Base-by-base conservation (phyloP, 2,113 vertebrate genomes). In the Tenrec ecaudatus region DNA sequence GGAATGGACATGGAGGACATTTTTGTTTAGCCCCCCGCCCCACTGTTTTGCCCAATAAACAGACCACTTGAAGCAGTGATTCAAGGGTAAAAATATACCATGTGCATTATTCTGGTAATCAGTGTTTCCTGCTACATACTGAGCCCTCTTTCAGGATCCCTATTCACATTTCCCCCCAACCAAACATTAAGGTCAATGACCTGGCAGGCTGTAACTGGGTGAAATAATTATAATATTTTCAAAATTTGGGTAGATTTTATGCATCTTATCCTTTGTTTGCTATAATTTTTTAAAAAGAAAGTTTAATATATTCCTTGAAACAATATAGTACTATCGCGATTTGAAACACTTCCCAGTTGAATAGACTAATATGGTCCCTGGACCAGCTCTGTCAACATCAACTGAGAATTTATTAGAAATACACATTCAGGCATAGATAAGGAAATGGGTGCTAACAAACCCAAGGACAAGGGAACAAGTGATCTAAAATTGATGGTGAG, bases 311-410 rank as follows among this genome's bases (percentile, higher is more conserved):
- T 82, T 77, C 19, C 23, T 31, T 82, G 75, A 12, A 40, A 9
- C n/a, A 60, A 27, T 25, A 60, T 16, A 10, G 11, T 43, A 40
- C 71, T 75, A 22, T 11, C 47, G 29, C 22, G 20, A 81, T 43
- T 93, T 40, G 66, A 64, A 86, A 66, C 40, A 40, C 29, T 78
- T 82, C 68, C 66, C 82, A 47, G 23, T 82, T 88, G 84, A 94
- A n/a, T 78, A 31, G 20, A 40, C 40, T 40, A 53, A 9, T 31
- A 58, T 69, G 78, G 83, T 62, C 86, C 71, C 66, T 77, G n/a
- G 15, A 68, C 16, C 36, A 77, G 27, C 6, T 82, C 15, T 43
- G 22, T 40, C 25, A 75, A 9, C 8, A 31, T 81, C 12, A 2
- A 81, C 68, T 40, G 15, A 76, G 43, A 88, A 82, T 14, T 57